Evolutionary conservation across 2,797 vertebrate genomes (phyloP), one percentile per base, ranked within the genome.

Genomic region (Okamejei kenojei): DNA sequence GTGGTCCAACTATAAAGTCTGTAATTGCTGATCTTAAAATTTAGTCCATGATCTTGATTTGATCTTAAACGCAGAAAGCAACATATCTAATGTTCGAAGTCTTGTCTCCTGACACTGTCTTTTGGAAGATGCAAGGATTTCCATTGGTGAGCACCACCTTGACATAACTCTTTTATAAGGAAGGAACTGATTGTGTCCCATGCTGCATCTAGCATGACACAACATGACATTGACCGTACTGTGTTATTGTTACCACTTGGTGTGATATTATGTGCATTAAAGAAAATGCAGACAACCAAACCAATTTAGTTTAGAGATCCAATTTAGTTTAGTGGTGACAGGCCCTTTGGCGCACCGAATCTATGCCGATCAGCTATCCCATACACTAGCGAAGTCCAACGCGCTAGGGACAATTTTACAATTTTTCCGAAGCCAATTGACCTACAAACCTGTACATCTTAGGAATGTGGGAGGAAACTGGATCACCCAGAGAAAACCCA

Each of bases 151-250:
- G n/a, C 3, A 9, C 2, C 7, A 32, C n/a, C 1, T 68, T 65
- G 84, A n/a, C 17, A 88, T 68, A n/a, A 68, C 61, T 88, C 84
- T 88, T 88, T 88, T 32, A 68, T 88, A 88, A 88, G n/a, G 61
- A 68, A n/a, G 61, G 61, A 63, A 86, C 11, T 86, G 82, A 61
- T 13, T 8, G 61, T 86, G 19, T 88, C 63, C 61, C 54, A 84
- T 29, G 23, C 54, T n/a, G 3, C 23, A 61, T 29, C 26, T 61
- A 23, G 81, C 32, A 38, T 84, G 58, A 82, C 26, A 35, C 29
- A 19, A 17, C 84, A 32, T 63, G 65, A n/a, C 65, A 61, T 68
- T 68, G 26, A 86, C 61, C 19, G 13, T 11, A 63, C 15, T 32
- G 32, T 32, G 17, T 63, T 63, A 32, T 13, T 86, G 1, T 11